Evolutionary conservation across 1,140 invertebrate genomes (phyloP), one percentile per base, ranked within the genome.

Genomic region (Phymorhynchus buccinoides): DNA sequence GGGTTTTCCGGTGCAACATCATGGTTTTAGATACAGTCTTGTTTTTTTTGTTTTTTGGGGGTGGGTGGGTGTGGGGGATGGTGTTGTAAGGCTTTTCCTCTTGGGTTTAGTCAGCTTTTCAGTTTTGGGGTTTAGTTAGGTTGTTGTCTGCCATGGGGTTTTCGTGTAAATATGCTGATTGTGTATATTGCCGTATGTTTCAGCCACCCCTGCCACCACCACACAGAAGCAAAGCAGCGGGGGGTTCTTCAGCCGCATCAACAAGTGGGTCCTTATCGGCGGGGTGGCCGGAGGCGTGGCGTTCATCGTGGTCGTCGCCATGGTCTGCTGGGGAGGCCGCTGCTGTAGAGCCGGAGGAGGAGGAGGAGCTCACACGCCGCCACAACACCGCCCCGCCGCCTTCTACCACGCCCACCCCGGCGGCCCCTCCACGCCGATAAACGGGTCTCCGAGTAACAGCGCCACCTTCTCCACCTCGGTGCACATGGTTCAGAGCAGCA

Each of bases 401-500:
- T 62, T 62, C 56, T 62, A 62, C 56, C 56, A 62, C 56, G n/a
- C 14, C 56, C 56, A 62, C 56, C n/a, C n/a, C n/a, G n/a, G n/a
- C n/a, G 56, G 14, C 14, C 56, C 56, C 12, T 62, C 56, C 44
- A 48, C 44, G 18, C 56, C 56, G 22, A 16, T 22, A 27, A 16
- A 62, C 56, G 56, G 56, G 14, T 16, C 22, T 4, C 18, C 18
- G 7, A 27, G 22, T 27, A 27, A 27, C 56, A 27, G 44, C 7
- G 18, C 56, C 56, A 62, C 56, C 56, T 27, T 62, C 56, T 62
- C 56, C 56, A 62, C 56, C 14, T 14, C 56, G 18, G 56, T 62
- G 56, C 56, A 62, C 56, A 62, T 62, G 56, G 56, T 62, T 16
- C 56, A 62, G 56, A 62, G 56, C 56, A 62, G 56, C 56, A 62